Base-by-base conservation (phyloP, 2,888 invertebrate genomes). In the Vesta saturnalis region DNA sequence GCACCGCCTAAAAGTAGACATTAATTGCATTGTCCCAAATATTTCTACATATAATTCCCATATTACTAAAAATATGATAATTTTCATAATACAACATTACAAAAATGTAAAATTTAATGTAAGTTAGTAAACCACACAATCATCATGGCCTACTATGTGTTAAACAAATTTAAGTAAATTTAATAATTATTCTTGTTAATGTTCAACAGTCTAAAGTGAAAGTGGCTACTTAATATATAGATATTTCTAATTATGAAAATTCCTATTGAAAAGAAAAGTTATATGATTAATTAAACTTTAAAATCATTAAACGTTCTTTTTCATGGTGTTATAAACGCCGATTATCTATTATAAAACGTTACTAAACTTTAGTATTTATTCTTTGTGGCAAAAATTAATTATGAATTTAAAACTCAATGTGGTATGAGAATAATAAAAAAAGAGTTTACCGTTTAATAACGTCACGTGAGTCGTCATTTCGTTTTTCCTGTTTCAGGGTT, bases 401-500 rank as follows among this genome's bases (percentile, higher is more conserved):
- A 8, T n/a, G 39, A 12, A n/a, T n/a, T 39, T n/a, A 10, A 39
- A n/a, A n/a, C 47, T 52, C 18, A 6, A 52, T 52, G 19, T 19
- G 52, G 18, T 21, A 19, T 19, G 19, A 18, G 18, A n/a, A n/a
- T 52, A 52, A 52, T 52, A 52, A 21, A 19, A 52, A 49, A 30
- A 19, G 12, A 52, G 19, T n/a, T n/a, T 52, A 52, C 52, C 52
- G 52, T 52, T 52, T 21, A 21, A 52, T 19, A 52, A 52, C 52
- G 21, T 52, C 52, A 52, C 52, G 52, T 52, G 21, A 19, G 21
- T 52, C 52, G 19, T 52, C 52, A 52, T 52, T 52, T 52, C 52
- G 19, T 59, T 59, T 59, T 59, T 59, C 59, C 59, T 59, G 59
- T 59, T 59, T 59, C 59, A 46, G 47, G 59, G 59, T 59, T 58